Evolutionary conservation across 2,888 invertebrate genomes (phyloP).

Genomic region (Marasmarcha lunaedactyla): DNA sequence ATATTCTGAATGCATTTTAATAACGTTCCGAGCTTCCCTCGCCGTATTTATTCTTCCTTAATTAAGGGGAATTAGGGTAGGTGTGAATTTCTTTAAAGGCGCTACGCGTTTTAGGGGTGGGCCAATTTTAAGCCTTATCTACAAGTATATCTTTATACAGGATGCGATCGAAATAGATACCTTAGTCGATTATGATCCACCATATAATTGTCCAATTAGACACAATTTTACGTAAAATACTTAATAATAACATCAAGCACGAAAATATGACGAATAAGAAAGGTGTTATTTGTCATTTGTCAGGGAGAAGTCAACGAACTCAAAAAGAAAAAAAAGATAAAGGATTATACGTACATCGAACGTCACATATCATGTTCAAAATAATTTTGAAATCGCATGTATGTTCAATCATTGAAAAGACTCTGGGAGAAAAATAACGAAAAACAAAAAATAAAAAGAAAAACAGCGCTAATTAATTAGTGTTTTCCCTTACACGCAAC

Average conservation of each 20-base stretch:
- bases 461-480: constrained; percentile 39
- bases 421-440: constrained; percentile 22
- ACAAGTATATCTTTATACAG: constrained; percentile 44
- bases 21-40: constrained; percentile 13
- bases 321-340: neutral
- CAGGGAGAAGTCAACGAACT: neutral
- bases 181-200: constrained; percentile 34
- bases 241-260: constrained; percentile 11
- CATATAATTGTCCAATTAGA: constrained; percentile 65
- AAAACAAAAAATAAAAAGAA: too few relatives aligned
- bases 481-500: constrained; percentile 34
- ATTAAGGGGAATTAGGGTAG: constrained; percentile 54
- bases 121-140: constrained; percentile 43
- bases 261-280: constrained; percentile 4
- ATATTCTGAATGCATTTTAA: constrained; percentile 22
- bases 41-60: constrained; percentile 51
- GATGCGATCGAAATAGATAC: constrained; percentile 49
- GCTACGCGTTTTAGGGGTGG: constrained; percentile 52
- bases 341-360: constrained; percentile 8
- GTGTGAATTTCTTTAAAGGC: constrained; percentile 60
- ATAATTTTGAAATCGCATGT: constrained; percentile 13
- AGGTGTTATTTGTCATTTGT: constrained; percentile 3
- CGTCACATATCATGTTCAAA: constrained; percentile 17
- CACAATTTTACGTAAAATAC: constrained; percentile 58
- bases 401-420: constrained; percentile 20